Evolutionary conservation across 2,888 invertebrate species (phyloP).

Genomic region (Allolobophora icterica): DNA sequence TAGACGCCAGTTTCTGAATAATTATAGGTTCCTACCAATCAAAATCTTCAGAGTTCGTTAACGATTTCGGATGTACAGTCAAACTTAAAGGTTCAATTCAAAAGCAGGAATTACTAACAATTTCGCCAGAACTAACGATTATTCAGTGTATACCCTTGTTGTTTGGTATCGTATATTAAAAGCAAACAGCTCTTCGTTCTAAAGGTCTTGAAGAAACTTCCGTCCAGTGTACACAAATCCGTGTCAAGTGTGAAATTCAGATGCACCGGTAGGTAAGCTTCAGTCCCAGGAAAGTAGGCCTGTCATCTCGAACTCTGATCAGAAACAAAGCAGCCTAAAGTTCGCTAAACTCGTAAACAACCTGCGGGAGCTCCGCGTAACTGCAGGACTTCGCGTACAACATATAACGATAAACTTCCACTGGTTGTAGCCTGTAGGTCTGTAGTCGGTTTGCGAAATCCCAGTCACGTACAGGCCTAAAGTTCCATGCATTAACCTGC

Average conservation of each 20-base stretch:
- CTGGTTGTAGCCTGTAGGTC: background rate
- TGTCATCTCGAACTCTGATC: background rate
- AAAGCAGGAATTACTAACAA: background rate
- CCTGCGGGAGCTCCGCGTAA: too few species aligned
- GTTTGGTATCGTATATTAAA: background rate
- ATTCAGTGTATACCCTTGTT: background rate
- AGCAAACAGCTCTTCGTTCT: background rate
- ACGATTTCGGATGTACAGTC: background rate
- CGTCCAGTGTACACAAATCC: background rate
- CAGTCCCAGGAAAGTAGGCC: background rate
- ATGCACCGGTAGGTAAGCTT: background rate
- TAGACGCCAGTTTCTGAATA: background rate
- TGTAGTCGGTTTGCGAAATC: background rate
- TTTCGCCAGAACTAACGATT: background rate
- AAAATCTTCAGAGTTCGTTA: background rate
- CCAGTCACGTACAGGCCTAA: background rate
- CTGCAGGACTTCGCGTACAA: too few species aligned
- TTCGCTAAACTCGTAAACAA: background rate
- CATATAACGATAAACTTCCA: background rate
- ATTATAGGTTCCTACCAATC: background rate
- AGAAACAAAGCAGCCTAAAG: background rate
- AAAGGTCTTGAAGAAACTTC: background rate
- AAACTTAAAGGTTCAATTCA: too few species aligned
- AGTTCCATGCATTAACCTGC: background rate
- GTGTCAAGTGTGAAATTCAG: background rate